Evolutionary conservation across 2,797 vertebrate genomes (phyloP).

Genomic region (Chaenodraco wilsoni): DNA sequence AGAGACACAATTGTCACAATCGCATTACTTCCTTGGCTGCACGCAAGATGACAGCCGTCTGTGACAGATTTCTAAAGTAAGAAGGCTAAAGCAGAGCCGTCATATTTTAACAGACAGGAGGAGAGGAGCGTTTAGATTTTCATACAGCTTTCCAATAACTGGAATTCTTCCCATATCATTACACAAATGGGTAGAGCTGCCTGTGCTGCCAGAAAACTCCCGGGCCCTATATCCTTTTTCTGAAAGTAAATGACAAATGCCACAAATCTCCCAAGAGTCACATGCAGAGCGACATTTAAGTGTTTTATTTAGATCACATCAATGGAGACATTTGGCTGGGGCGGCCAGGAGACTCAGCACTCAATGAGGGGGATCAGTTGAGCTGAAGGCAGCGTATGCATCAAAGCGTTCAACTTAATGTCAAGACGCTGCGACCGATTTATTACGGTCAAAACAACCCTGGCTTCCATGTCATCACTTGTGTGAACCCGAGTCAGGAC

Average conservation of each 20-base stretch:
- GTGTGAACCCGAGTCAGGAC: conserved; percentile 11
- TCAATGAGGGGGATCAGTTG: conserved; percentile 61
- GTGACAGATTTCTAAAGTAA: conserved; percentile 70
- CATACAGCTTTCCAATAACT: conserved; percentile 76
- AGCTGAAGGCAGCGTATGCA: conserved; percentile 25
- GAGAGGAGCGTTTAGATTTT: conserved; percentile 50
- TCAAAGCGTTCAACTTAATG: conserved; percentile 20
- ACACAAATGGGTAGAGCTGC: conserved; percentile 72
- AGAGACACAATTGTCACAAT: conserved; percentile 71
- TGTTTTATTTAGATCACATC: conserved; percentile 76
- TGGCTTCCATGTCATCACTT: conserved; percentile 13
- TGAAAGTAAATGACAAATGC: conserved; percentile 76
- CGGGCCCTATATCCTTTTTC: conserved; percentile 56
- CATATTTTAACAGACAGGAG: conserved; percentile 63
- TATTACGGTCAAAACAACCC: conserved; percentile 14
- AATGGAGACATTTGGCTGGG: conserved; percentile 60
- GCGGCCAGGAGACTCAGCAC: conserved; percentile 50
- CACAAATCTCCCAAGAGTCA: conserved; percentile 71
- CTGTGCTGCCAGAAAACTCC: conserved; percentile 64
- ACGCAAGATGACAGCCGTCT: conserved; percentile 60
- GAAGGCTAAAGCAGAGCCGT: conserved; percentile 63
- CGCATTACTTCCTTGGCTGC: conserved; percentile 67
- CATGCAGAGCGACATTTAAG: conserved; percentile 66
- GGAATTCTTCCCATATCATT: conserved; percentile 80
- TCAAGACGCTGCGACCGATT: conserved; percentile 20